Evolutionary conservation across 2,113 vertebrate genomes (phyloP).

Genomic region (Daboia siamensis): DNA sequence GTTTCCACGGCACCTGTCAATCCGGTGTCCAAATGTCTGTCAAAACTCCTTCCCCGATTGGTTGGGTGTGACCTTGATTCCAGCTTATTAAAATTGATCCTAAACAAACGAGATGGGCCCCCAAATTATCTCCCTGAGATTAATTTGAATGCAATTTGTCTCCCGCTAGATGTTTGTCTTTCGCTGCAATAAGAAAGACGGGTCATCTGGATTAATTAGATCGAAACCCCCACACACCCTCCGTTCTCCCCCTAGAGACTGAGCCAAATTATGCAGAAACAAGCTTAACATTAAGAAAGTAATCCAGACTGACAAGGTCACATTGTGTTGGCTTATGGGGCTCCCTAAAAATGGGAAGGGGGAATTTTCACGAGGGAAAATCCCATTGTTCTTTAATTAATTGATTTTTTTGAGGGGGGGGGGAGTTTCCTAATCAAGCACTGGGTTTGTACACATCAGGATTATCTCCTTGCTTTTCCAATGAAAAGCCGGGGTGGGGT

Average conservation of each 20-base stretch:
- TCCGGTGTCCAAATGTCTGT: constrained; percentile 49
- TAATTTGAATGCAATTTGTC: constrained; percentile 66
- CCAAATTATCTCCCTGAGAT: constrained; percentile 65
- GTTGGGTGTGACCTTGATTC: constrained; percentile 62
- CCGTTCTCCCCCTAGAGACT: constrained; percentile 41
- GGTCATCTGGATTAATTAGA: constrained; percentile 68
- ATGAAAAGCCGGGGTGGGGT: too few species aligned
- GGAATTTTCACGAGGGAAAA: constrained; percentile 55
- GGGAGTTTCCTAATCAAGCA: constrained; percentile 57
- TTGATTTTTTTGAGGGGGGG: constrained; percentile 57
- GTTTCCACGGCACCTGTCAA: constrained; percentile 50
- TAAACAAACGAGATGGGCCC: constrained; percentile 69
- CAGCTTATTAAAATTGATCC: constrained; percentile 71
- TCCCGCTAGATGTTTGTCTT: constrained; percentile 47
- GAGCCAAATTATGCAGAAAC: constrained; percentile 64
- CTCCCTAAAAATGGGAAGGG: not conserved
- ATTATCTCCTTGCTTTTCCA: constrained; percentile 55
- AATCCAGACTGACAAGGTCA: constrained; percentile 39
- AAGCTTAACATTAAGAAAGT: constrained; percentile 48
- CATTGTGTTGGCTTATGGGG: constrained; percentile 31
- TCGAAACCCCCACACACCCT: constrained; percentile 60
- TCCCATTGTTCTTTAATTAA: constrained; percentile 52
- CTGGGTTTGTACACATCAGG: constrained; percentile 63
- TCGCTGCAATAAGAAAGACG: constrained; percentile 53
- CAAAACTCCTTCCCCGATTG: constrained; percentile 47